Base-by-base conservation (phyloP, 2,888 invertebrate species). In the Sinohyriopsis cumingii region DNA sequence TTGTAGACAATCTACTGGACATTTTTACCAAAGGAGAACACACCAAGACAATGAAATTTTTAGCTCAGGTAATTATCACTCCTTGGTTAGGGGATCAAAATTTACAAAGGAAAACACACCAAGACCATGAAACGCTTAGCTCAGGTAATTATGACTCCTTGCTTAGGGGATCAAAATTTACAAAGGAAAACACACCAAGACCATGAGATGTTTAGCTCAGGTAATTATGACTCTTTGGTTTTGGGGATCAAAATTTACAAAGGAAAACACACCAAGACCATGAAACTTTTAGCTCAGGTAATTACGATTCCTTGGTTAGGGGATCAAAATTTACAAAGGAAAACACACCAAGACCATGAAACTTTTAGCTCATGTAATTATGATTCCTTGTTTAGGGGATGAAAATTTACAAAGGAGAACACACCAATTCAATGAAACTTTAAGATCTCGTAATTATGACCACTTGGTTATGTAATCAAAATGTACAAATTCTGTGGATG, bases 1-100 rank as follows among this genome's bases (percentile, higher is more conserved):
- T 95, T 91, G 96, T 96, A 2, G 96, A 95, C 85, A 94, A 94
- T 81, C 89, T 96, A 57, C 90, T 96, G 76, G 95, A 96, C 86
- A 92, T 94, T 19, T 91, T 96, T 62, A 96, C 96, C 0, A 93
- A 94, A 76, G 95, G 95, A 0, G 95, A 96, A 87, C 96, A 96
- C 87, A 93, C 95, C 0, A 93, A 94, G 82, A 93, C 95, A 0
- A 93, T 94, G 83, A 93, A 93, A 80, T 91, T 93, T 53, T 91
- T 95, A 59, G 94, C 94, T 68, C 94, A 94, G 78, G 92, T 84
- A 72, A 65, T 33, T 33, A 33, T 33, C 9, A 33, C 1, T 33
- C 33, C 33, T 1, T 33, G 33, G 9, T 33, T 33, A 1, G 33
- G 33, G 7, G 7, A 7, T 33, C 33, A 33, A 1, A 33, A 33